Conservation (phyloP, 2,113 vertebrate species). For the Psephotus haematonotus region DNA sequence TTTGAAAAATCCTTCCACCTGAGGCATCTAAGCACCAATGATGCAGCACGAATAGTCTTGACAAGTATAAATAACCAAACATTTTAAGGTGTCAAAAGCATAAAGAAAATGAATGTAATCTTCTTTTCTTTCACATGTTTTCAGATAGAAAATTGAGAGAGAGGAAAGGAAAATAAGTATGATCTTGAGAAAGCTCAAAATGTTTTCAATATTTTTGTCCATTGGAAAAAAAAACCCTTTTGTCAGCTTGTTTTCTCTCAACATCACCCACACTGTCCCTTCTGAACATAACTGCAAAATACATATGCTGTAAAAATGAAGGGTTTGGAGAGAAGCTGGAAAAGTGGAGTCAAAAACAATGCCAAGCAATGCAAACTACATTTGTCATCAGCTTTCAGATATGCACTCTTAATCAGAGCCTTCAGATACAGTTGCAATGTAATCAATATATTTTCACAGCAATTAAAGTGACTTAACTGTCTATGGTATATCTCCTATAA, state of each 20-base stretch:
- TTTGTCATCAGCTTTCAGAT: not conserved
- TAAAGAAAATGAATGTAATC: not conserved
- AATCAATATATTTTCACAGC: not conserved
- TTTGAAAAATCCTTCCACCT: not conserved
- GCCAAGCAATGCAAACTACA: not conserved
- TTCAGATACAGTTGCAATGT: accelerated
- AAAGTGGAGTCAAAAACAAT: not conserved
- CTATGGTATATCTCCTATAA: not conserved
- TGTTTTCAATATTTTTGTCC: not conserved
- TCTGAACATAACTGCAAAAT: not conserved
- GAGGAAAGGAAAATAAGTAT: not conserved
- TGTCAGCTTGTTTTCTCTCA: not conserved
- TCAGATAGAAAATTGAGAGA: not conserved
- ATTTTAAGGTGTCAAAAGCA: not conserved
- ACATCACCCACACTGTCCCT: not conserved
- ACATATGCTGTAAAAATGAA: not conserved
- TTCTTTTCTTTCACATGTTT: not conserved
- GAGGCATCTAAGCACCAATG: not conserved
- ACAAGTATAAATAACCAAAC: not conserved
- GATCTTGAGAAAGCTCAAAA: not conserved
- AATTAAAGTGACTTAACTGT: not conserved
- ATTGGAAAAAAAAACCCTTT: not conserved
- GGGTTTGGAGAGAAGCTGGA: not conserved
- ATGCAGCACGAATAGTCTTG: not conserved
- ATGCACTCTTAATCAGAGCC: not conserved